phyloP scores from a whole-genome alignment of 2,888 invertebrate genomes.

The Harpalus rubripes region DNA sequence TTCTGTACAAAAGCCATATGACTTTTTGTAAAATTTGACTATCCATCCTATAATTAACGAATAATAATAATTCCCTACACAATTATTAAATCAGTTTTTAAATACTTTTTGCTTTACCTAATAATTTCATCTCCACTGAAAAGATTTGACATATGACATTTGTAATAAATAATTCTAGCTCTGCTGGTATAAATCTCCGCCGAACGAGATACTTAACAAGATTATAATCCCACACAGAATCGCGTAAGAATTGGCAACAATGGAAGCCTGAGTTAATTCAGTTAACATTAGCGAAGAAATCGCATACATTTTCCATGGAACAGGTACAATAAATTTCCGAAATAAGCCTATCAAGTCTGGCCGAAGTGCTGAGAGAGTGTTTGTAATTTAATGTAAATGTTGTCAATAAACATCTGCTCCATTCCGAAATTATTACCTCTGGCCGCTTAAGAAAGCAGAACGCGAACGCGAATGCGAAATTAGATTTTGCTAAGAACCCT shows the following conservation, averaged over 20 bases:
- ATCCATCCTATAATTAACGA: too few relatives aligned
- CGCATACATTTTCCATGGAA: conserved; percentile 36
- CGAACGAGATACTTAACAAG: conserved; percentile 37
- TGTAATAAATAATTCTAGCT: not conserved
- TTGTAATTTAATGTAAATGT: conserved; percentile 65
- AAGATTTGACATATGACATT: not conserved
- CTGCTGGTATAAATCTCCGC: not conserved
- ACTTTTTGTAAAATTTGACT: too few relatives aligned
- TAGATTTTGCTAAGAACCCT: conserved; percentile 49
- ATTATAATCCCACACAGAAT: conserved; percentile 11
- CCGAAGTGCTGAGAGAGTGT: conserved; percentile 55
- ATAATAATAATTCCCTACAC: too few relatives aligned
- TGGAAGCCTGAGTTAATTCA: conserved; percentile 29
- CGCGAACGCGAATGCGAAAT: conserved; percentile 61
- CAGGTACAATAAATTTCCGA: conserved; percentile 56
- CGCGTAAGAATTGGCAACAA: conserved; percentile 10
- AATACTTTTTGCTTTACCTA: too few relatives aligned
- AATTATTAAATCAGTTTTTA: too few relatives aligned
- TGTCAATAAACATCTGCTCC: conserved; percentile 66
- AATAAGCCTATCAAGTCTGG: conserved; percentile 57
- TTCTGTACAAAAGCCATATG: too few relatives aligned
- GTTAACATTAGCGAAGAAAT: conserved; percentile 46
- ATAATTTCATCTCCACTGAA: too few relatives aligned
- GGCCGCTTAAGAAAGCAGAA: conserved; percentile 59
- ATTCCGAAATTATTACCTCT: conserved; percentile 64